These are phyloP conservation scores for Tenthredo livida DNA, from an alignment of 2,888 invertebrate genomes.

Conservation along the genomic window DNA sequence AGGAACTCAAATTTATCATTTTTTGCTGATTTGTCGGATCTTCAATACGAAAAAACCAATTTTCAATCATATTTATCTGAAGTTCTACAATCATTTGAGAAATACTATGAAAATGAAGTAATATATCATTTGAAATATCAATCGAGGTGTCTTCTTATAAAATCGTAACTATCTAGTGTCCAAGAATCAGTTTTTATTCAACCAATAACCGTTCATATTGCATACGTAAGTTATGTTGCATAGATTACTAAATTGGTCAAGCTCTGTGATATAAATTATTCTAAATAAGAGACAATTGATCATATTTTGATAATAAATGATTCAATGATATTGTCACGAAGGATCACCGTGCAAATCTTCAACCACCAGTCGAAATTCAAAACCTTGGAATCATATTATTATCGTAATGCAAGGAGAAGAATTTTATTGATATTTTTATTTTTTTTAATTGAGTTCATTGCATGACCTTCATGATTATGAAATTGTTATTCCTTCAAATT, in stretches of 20 bases:
- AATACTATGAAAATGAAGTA: neutral
- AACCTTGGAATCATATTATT: neutral
- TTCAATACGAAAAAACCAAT: neutral
- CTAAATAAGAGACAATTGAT: neutral
- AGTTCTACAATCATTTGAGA: neutral
- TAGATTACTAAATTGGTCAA: neutral
- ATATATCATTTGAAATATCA: neutral
- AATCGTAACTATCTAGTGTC: neutral
- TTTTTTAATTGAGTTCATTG: neutral
- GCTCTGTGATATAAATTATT: neutral
- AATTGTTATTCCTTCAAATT: neutral
- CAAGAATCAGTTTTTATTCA: neutral
- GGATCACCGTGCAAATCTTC: neutral
- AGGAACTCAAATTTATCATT: neutral
- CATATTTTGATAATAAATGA: neutral
- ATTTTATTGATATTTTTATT: constrained; percentile 4
- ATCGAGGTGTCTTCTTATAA: neutral
- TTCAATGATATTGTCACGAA: neutral
- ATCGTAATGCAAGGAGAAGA: neutral
- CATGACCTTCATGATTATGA: neutral
- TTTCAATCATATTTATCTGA: neutral
- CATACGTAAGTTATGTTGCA: neutral
- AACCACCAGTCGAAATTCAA: neutral
- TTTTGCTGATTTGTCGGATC: neutral
- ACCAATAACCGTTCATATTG: neutral